Percentiles rank a stretch among this genome's conserved stretches.
These are phyloP conservation scores for Hypotaenidia okinawae DNA, from an alignment of 2,797 vertebrate genomes.

Conservation along the genomic window DNA sequence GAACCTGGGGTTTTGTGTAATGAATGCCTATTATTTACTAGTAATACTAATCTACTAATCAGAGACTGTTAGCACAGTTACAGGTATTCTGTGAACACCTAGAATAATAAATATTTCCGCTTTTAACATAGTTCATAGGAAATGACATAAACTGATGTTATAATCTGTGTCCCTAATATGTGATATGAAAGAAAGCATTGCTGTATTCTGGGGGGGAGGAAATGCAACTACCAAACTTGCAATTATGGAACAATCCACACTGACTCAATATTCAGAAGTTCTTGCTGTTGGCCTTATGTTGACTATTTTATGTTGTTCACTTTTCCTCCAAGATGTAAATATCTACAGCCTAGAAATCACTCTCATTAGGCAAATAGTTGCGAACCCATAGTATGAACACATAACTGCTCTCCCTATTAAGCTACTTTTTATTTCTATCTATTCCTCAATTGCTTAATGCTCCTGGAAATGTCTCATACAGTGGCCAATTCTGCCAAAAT, in stretches of 20 bases:
- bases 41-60: background rate
- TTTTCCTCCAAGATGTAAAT: background rate
- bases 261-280: background rate
- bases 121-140: background rate
- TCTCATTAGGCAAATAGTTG: background rate
- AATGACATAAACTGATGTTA: accelerated
- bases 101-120: background rate
- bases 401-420: background rate
- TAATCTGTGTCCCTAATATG: background rate
- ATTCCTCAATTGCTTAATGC: background rate
- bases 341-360: background rate
- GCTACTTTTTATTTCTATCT: background rate
- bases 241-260: background rate
- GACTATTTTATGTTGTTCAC: background rate
- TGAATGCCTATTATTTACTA: background rate
- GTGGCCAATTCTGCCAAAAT: background rate
- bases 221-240: background rate
- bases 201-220: background rate
- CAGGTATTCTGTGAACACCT: background rate
- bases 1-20: background rate
- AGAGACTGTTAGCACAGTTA: background rate
- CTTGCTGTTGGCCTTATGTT: background rate
- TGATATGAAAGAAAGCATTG: background rate
- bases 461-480: background rate
- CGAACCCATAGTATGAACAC: too few species aligned